Percentiles rank a stretch among this genome's conserved stretches.
phyloP scores from a whole-genome alignment of 2,888 invertebrate species.

The Macroteleia sp. region DNA sequence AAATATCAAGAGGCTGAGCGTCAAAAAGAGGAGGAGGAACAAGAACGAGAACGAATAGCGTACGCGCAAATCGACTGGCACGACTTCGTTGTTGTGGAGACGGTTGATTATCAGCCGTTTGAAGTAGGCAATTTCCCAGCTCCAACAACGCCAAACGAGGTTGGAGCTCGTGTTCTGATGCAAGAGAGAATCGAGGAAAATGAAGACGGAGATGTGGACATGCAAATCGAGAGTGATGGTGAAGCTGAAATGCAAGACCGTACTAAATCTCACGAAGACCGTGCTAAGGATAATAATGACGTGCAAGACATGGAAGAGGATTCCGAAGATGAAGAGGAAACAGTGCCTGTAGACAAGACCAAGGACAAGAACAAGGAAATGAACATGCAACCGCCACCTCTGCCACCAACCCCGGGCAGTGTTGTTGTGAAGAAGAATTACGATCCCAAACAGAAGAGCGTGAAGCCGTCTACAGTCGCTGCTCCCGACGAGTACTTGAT shows the following conservation, averaged over 20 bases:
- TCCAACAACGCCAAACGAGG: slow-evolving; percentile 98
- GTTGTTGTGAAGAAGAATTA: slow-evolving; percentile 98
- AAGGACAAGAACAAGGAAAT: slow-evolving; percentile 82
- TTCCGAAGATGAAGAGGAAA: slow-evolving; percentile 88
- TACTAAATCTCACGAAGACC: slow-evolving; percentile 81
- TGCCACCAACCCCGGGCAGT: slow-evolving; percentile 95
- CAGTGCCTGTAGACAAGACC: slow-evolving; percentile 77
- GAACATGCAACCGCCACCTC: slow-evolving; percentile 87
- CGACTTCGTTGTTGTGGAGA: slow-evolving; percentile 99
- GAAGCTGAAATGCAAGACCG: slow-evolving; percentile 87
- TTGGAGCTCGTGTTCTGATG: slow-evolving; percentile 96
- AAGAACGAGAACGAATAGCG: slow-evolving; percentile 96
- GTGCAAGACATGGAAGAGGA: slow-evolving; percentile 97
- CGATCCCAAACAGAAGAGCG: slow-evolving; percentile 93
- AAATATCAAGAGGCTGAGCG: slow-evolving; percentile 96
- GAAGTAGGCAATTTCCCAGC: slow-evolving; percentile 98
- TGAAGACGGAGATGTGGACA: slow-evolving; percentile 93
- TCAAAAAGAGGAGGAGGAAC: slow-evolving; percentile 96
- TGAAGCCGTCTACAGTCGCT: slow-evolving; percentile 87
- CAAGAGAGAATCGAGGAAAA: slow-evolving; percentile 92
- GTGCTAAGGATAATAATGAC: slow-evolving; percentile 86
- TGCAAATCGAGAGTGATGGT: slow-evolving; percentile 94
- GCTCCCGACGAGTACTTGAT: slow-evolving; percentile 95
- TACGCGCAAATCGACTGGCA: slow-evolving; percentile 99
- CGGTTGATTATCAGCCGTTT: slow-evolving; percentile 98